Evolutionary conservation across 2,888 invertebrate genomes (phyloP).

Genomic region (Nemotelus pantherinus): DNA sequence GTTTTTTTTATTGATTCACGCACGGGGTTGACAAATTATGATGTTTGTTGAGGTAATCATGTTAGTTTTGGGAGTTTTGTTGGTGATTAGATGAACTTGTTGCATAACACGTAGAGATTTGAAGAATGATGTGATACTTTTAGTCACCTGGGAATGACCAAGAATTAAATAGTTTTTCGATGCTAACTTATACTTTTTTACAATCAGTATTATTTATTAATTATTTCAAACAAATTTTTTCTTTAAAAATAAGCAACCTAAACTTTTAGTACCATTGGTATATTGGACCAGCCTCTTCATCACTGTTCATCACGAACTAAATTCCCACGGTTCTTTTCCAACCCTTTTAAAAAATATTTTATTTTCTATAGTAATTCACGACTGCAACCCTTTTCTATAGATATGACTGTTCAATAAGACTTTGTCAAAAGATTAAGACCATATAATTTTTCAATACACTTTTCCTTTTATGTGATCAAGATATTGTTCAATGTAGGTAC

Average conservation of each 20-base stretch:
- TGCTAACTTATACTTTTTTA: too few relatives aligned
- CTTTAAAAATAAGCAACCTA: too few relatives aligned
- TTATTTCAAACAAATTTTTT: too few relatives aligned
- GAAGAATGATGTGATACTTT: too few relatives aligned
- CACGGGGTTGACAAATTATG: neutral
- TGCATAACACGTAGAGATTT: neutral
- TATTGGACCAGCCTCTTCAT: too few relatives aligned
- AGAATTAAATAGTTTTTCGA: too few relatives aligned
- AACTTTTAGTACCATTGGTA: too few relatives aligned
- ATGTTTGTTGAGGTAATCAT: slow-evolving; percentile 14
- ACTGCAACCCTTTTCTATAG: neutral
- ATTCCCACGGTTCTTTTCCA: slow-evolving; percentile 9
- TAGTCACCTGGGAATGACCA: too few relatives aligned
- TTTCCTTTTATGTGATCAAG: neutral
- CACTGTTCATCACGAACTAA: neutral
- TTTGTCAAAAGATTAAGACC: slow-evolving; percentile 6
- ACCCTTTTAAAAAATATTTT: neutral
- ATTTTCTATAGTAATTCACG: neutral
- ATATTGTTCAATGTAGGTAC: slow-evolving; percentile 3
- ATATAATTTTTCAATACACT: slow-evolving; percentile 11
- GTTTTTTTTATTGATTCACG: too few relatives aligned
- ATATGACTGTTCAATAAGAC: neutral
- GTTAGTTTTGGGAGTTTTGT: neutral
- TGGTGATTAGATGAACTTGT: neutral
- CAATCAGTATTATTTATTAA: too few relatives aligned